Conservation (phyloP, 2,113 vertebrate species). For the Spilogale gracilis region DNA sequence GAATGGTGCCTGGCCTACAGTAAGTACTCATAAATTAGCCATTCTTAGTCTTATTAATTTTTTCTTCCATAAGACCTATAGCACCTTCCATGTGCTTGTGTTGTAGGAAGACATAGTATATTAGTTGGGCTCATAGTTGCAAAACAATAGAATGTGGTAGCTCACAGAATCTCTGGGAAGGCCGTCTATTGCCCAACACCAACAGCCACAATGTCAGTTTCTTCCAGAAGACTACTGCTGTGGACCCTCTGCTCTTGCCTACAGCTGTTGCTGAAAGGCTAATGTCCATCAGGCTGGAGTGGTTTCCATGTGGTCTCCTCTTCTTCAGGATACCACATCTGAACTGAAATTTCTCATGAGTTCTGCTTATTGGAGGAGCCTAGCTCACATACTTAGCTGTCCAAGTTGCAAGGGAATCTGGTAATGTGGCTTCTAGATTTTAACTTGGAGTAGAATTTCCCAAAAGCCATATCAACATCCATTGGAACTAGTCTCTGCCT, state of each 20-base stretch:
- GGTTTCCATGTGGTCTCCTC: fast-evolving
- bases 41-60: background rate
- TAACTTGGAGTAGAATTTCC: background rate
- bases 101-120: background rate
- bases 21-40: background rate
- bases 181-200: background rate
- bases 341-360: background rate
- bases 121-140: background rate
- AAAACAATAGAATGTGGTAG: background rate
- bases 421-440: background rate
- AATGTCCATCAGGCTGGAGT: background rate
- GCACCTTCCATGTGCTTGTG: background rate
- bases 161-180: background rate
- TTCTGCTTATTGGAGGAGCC: background rate
- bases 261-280: background rate
- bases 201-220: background rate
- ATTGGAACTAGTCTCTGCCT: background rate
- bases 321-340: background rate
- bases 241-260: background rate
- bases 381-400: background rate
- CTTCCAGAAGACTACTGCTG: background rate
- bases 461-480: background rate
- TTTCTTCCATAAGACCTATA: background rate
- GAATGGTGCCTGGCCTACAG: background rate
- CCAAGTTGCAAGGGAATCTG: background rate